phyloP scores from a whole-genome alignment of 2,888 invertebrate species.

The Acronicta psi region DNA sequence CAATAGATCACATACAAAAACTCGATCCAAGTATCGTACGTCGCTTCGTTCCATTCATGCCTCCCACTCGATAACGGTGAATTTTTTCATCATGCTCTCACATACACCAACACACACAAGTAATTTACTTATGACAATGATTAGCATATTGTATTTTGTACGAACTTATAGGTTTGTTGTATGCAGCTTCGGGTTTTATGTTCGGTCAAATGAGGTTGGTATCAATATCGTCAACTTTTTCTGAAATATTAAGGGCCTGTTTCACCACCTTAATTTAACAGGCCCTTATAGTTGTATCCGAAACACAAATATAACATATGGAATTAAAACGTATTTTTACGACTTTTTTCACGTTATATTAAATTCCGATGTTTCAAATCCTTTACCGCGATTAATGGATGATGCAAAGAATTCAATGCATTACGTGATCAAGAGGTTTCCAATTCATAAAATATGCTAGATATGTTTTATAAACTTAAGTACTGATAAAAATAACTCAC shows the following conservation, averaged over 20 bases:
- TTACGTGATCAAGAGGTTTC: too few relatives aligned
- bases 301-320: too few relatives aligned
- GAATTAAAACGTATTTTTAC: too few relatives aligned
- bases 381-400: too few relatives aligned
- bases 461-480: too few relatives aligned
- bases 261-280: too few relatives aligned
- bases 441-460: too few relatives aligned
- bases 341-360: too few relatives aligned
- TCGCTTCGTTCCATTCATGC: constrained; percentile 39
- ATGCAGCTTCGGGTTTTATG: constrained; percentile 13
- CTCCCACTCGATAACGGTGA: constrained; percentile 55
- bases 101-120: constrained; percentile 59
- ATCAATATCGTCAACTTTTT: not conserved
- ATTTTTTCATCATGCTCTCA: constrained; percentile 53
- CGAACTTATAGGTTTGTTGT: constrained; percentile 32
- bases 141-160: constrained; percentile 66
- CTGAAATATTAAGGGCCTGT: not conserved
- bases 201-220: constrained; percentile 19
- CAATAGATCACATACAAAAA: constrained; percentile 56
- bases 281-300: too few relatives aligned
- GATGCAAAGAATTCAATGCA: too few relatives aligned
- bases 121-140: constrained; percentile 59
- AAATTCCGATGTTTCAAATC: too few relatives aligned
- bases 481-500: too few relatives aligned
- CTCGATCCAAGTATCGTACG: constrained; percentile 42